A percentile compares a stretch with the other conserved stretches of the same genome.
phyloP scores from a whole-genome alignment of 2,888 invertebrate species.

The Caenorhabditis sp. region DNA sequence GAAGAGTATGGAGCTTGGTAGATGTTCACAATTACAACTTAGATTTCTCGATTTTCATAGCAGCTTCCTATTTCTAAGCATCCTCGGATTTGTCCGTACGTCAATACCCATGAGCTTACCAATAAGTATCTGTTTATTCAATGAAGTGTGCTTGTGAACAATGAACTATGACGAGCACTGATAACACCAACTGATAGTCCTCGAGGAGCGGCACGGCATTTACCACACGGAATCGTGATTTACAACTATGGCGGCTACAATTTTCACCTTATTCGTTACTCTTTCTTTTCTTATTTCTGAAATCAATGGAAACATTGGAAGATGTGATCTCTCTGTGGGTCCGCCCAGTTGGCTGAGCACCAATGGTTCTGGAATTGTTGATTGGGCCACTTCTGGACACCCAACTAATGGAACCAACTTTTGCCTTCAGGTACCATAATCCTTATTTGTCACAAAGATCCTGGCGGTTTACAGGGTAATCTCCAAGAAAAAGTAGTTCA shows the following conservation, averaged over 20 bases:
- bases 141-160: neutral
- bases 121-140: too few species aligned
- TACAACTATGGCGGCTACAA: neutral
- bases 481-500: constrained; percentile 29
- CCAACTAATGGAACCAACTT: constrained; percentile 57
- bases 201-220: neutral
- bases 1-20: too few species aligned
- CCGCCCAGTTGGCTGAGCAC: constrained; percentile 66
- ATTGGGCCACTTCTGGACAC: constrained; percentile 64
- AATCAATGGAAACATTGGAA: constrained; percentile 27
- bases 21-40: too few species aligned
- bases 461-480: constrained; percentile 53
- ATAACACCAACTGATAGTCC: constrained; percentile 8
- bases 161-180: constrained; percentile 18
- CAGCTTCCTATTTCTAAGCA: too few species aligned
- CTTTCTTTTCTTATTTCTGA: neutral
- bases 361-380: constrained; percentile 60
- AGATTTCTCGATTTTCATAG: too few species aligned
- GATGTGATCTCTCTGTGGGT: constrained; percentile 39
- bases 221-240: neutral
- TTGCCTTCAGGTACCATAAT: constrained; percentile 66
- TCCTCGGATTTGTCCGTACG: too few species aligned
- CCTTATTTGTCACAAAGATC: too few species aligned
- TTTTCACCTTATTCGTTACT: neutral
- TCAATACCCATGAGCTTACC: too few species aligned